Conservation (phyloP, 2,888 invertebrate species). For the Luffia ferchaultella region DNA sequence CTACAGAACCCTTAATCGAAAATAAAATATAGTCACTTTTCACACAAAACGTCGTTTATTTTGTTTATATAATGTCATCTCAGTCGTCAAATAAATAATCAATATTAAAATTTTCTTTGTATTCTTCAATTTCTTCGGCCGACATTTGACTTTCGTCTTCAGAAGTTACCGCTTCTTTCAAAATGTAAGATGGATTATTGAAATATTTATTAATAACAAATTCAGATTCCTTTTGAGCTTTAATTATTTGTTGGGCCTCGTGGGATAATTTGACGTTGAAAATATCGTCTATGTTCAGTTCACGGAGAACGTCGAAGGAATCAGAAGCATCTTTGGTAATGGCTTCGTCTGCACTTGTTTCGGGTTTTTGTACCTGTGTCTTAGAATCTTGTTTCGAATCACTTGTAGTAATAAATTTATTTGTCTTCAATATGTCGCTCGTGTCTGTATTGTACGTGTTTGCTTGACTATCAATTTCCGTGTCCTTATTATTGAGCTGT, state of each 20-base stretch:
- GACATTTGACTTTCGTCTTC: background rate
- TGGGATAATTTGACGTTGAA: background rate
- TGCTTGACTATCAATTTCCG: background rate
- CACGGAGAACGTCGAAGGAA: background rate
- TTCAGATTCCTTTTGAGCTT: conserved; percentile 3
- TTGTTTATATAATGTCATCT: too few species aligned
- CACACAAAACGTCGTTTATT: too few species aligned
- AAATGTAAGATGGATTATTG: conserved; percentile 4
- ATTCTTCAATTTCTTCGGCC: background rate
- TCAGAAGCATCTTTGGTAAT: conserved; percentile 1
- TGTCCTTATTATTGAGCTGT: too few species aligned
- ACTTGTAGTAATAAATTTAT: too few species aligned
- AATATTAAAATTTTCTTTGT: background rate
- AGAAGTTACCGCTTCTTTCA: background rate
- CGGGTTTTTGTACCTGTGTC: too few species aligned
- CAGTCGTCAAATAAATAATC: background rate
- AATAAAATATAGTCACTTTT: background rate
- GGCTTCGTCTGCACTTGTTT: too few species aligned
- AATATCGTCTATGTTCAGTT: too few species aligned
- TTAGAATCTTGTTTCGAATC: background rate
- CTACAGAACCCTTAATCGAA: background rate
- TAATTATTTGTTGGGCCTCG: conserved; percentile 5
- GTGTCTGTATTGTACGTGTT: too few species aligned
- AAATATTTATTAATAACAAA: conserved; percentile 5
- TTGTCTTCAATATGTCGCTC: too few species aligned